phyloP scores from a whole-genome alignment of 2,888 invertebrate species.

The Athrips mouffetella region DNA sequence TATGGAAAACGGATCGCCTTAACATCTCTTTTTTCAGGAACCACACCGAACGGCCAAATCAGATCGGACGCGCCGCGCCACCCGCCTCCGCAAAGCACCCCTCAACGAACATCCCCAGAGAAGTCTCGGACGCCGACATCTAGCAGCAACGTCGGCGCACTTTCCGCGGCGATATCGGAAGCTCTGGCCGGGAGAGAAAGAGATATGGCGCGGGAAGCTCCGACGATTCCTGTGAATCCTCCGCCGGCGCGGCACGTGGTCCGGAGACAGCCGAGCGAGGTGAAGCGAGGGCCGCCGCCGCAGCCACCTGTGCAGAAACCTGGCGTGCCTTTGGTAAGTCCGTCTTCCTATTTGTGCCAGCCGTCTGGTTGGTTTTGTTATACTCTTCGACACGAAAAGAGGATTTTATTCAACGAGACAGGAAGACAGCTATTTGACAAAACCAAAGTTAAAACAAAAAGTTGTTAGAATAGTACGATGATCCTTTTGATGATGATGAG shows the following conservation, averaged over 20 bases:
- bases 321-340: conserved; percentile 80
- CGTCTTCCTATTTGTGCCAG: not conserved
- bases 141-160: conserved; percentile 49
- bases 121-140: conserved; percentile 40
- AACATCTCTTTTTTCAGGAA: conserved; percentile 45
- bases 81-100: conserved; percentile 48
- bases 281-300: conserved; percentile 87
- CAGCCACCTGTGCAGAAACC: conserved; percentile 87
- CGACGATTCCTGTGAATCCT: conserved; percentile 40
- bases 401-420: too few relatives aligned
- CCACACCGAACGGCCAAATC: conserved; percentile 62
- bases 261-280: conserved; percentile 63
- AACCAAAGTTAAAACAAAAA: too few relatives aligned
- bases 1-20: too few relatives aligned
- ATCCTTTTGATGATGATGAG: too few relatives aligned
- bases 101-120: conserved; percentile 53
- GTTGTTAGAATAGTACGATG: too few relatives aligned
- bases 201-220: conserved; percentile 51
- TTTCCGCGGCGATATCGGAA: conserved; percentile 60
- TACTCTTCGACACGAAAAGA: too few relatives aligned
- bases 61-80: conserved; percentile 57
- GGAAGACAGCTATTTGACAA: too few relatives aligned
- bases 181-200: conserved; percentile 56
- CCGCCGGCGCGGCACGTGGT: conserved; percentile 46
- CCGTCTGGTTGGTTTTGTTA: too few relatives aligned